phyloP scores from a whole-genome alignment of 2,113 vertebrate species.

The Poeciliopsis retropinna region DNA sequence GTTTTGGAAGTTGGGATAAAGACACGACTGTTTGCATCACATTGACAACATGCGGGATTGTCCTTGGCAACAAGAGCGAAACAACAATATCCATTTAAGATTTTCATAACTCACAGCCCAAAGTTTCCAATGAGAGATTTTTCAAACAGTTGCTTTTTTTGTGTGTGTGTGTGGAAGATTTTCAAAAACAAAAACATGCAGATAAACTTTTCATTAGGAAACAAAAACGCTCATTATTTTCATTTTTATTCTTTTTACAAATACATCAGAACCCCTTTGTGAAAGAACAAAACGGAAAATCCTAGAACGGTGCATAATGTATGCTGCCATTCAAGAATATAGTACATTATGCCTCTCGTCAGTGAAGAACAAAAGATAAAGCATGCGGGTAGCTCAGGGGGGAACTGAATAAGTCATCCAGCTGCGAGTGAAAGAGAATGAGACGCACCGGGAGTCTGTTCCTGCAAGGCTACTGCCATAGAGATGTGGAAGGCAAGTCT shows the following conservation, averaged over 20 bases:
- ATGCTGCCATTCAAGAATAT: not conserved
- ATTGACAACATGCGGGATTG: not conserved
- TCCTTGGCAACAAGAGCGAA: too few relatives aligned
- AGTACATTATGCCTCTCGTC: constrained; percentile 10
- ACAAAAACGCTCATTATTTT: not conserved
- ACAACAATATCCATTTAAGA: not conserved
- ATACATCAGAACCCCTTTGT: not conserved
- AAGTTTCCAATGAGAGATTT: too few relatives aligned
- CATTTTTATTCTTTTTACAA: not conserved
- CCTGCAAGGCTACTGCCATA: constrained; percentile 14
- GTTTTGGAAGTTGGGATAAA: not conserved
- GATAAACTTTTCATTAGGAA: not conserved
- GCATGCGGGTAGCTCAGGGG: constrained; percentile 13
- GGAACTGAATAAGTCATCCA: constrained; percentile 27
- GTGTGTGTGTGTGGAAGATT: too few relatives aligned
- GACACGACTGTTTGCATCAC: not conserved
- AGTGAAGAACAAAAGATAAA: constrained; percentile 24
- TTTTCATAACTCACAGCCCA: not conserved
- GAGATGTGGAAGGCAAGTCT: constrained; percentile 26
- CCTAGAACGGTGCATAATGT: not conserved
- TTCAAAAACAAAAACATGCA: not conserved
- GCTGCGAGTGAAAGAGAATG: constrained; percentile 25
- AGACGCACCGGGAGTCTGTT: constrained; percentile 5
- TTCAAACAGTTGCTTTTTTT: not conserved
- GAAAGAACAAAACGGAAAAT: not conserved